A percentile compares a stretch with the other conserved stretches of the same genome.
These are phyloP conservation scores for Hanleya hanleyi DNA, from an alignment of 2,888 invertebrate species.

Conservation along the genomic window DNA sequence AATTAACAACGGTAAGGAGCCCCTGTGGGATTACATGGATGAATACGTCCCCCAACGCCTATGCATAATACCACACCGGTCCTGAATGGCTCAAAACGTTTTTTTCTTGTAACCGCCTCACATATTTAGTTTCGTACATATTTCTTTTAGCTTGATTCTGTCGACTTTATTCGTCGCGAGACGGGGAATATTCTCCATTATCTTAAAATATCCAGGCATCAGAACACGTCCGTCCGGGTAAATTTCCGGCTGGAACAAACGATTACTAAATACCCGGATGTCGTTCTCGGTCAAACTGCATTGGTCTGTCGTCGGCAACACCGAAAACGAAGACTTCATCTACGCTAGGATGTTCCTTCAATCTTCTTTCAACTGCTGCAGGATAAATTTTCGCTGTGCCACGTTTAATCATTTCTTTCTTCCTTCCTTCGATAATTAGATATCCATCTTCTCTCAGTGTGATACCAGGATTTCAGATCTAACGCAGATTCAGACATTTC, in stretches of 20 bases:
- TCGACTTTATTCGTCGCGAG: slow-evolving; percentile 6
- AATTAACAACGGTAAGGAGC: background rate
- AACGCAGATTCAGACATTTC: background rate
- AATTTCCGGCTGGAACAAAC: background rate
- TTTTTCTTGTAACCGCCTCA: too few relatives aligned
- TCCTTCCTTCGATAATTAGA: background rate
- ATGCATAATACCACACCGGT: too few relatives aligned
- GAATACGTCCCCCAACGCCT: too few relatives aligned
- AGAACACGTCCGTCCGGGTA: slow-evolving; percentile 5
- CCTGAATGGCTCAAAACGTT: background rate
- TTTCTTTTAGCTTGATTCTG: background rate
- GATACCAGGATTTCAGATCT: slow-evolving; percentile 8
- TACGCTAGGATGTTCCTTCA: slow-evolving; percentile 2
- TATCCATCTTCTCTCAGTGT: slow-evolving; percentile 4
- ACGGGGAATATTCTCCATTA: slow-evolving; percentile 4
- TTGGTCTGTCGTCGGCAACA: slow-evolving; percentile 9
- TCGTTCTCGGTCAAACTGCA: background rate
- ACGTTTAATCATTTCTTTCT: slow-evolving; percentile 11
- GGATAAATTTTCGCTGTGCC: slow-evolving; percentile 11
- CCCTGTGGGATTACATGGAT: background rate
- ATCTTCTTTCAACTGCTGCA: background rate
- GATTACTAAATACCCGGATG: background rate
- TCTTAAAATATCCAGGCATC: slow-evolving; percentile 12
- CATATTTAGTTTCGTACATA: background rate
- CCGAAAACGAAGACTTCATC: slow-evolving; percentile 12